Conservation (phyloP, 2,888 invertebrate genomes). For the Melangyna quadrimaculata region DNA sequence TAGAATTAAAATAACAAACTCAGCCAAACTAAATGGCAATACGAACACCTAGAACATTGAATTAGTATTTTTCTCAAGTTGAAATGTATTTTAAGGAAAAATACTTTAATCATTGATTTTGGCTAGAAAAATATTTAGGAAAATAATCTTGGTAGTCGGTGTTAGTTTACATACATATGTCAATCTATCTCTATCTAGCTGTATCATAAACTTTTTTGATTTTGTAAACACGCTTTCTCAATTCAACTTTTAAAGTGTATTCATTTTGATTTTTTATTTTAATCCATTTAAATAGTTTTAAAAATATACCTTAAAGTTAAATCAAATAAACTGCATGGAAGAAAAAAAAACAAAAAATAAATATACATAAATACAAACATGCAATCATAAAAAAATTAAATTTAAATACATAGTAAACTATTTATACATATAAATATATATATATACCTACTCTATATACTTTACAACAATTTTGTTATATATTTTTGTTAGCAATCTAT, state of each 20-base stretch:
- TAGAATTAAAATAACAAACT: too few species aligned
- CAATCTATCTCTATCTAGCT: neutral
- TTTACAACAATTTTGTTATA: slow-evolving; percentile 35
- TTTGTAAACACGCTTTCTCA: slow-evolving; percentile 34
- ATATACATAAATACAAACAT: neutral
- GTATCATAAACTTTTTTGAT: slow-evolving; percentile 5
- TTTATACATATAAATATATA: slow-evolving; percentile 32
- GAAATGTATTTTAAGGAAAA: too few species aligned
- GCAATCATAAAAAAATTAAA: slow-evolving; percentile 8
- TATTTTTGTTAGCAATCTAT: slow-evolving; percentile 56
- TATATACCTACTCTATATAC: slow-evolving; percentile 20
- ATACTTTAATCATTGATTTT: too few species aligned
- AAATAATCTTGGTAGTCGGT: neutral
- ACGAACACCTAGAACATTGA: too few species aligned
- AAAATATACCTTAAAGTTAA: slow-evolving; percentile 32
- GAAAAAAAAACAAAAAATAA: neutral
- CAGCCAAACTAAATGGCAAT: too few species aligned
- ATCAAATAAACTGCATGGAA: slow-evolving; percentile 55
- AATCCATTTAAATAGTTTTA: slow-evolving; percentile 48
- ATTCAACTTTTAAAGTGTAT: slow-evolving; percentile 23
- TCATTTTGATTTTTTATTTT: slow-evolving; percentile 32
- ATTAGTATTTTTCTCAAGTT: too few species aligned
- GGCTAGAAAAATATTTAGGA: too few species aligned
- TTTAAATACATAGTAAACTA: slow-evolving; percentile 38
- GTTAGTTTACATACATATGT: neutral